Conservation (phyloP, 2,113 vertebrate genomes). For the Harpagus bidentatus region DNA sequence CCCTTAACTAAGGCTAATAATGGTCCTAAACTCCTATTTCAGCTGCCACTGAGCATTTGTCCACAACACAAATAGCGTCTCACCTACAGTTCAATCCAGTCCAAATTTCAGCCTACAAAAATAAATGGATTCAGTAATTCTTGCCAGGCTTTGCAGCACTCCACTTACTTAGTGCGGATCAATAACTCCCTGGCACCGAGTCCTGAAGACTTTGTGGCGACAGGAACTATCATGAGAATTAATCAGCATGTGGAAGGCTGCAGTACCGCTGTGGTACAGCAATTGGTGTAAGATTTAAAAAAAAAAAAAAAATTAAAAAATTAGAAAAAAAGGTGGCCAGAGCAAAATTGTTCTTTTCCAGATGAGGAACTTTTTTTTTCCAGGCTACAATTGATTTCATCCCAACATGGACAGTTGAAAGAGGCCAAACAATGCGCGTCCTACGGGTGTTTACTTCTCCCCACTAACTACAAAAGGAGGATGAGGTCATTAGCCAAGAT, state of each 20-base stretch:
- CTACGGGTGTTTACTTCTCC: neutral
- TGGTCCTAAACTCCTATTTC: neutral
- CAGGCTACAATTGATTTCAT: neutral
- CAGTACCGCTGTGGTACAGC: neutral
- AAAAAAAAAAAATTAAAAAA: neutral
- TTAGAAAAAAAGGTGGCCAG: neutral
- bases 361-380: neutral
- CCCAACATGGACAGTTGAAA: neutral
- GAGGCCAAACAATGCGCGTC: neutral
- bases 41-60: neutral
- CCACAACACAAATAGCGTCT: neutral
- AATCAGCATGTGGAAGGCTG: neutral
- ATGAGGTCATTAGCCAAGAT: conserved; percentile 13
- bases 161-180: neutral
- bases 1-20: neutral
- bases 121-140: neutral
- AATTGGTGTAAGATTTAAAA: neutral
- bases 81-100: neutral
- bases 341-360: neutral
- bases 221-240: neutral
- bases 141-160: neutral
- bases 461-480: neutral
- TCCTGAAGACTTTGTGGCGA: neutral
- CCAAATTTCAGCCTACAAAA: neutral
- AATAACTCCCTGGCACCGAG: neutral